Evolutionary conservation across 2,888 invertebrate species (phyloP), one percentile per base, ranked within the genome.

Genomic region (Drosophila mercatorum): DNA sequence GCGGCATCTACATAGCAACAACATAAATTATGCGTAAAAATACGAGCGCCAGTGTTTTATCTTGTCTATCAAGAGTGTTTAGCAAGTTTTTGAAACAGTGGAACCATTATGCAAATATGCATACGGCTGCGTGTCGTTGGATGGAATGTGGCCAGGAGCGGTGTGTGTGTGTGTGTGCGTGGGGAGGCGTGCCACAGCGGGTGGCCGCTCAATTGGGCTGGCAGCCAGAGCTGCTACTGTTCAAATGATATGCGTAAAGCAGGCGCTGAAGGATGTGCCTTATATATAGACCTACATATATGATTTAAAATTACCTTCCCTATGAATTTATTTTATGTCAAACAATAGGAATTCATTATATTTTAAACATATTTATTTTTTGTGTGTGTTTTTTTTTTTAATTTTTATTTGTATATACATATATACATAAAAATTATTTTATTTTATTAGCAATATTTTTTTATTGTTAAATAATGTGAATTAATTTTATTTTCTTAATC

Each of bases 61-160:
- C 86, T 84, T 87, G 86, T 88, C 89, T 88, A 87, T 88, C 86
- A 87, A 88, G 83, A 87, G 89, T 88, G 86, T 88, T 87, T 88
- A 87, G 89, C 89, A 87, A 88, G 87, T 86, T 86, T 80, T 88
- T 84, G 84, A 84, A 86, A 86, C 86, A 88, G 79, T 84, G 89
- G 68, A 88, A 81, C 87, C 89, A 87, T 87, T 87, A 87, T 87
- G 89, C 89, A 87, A 87, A 87, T 88, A 87, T 87, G 89, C 85
- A 86, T 83, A 81, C 80, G 80, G 75, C 58, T 43, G 46, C 56
- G 31, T 2, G 60, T 41, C 36, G 44, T 14, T 34, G 14, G 38
- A 8, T 34, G 28, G 31, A 6, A n/a, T 5, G 14, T 2, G 5
- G 36, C 26, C n/a, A 28, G 7, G 12, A 12, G n/a, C 2, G 8